phyloP scores from a whole-genome alignment of 2,113 vertebrate genomes.

The Alexandromys fortis region DNA sequence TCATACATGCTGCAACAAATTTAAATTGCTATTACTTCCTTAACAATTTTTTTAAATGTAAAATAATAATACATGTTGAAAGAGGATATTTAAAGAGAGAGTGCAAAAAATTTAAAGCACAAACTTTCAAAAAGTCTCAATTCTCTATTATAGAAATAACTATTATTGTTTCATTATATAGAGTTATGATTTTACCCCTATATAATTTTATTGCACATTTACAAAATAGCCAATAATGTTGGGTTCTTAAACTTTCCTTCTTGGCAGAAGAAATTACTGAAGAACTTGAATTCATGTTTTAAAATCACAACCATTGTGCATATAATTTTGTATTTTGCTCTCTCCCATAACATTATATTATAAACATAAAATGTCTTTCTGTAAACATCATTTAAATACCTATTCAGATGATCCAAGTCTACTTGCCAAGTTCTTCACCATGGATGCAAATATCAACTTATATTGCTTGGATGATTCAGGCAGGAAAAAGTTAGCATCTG shows the following conservation, averaged over 20 bases:
- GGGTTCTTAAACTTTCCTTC: not conserved
- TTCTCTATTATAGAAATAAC: not conserved
- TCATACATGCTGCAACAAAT: not conserved
- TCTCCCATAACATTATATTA: not conserved
- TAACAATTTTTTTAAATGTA: not conserved
- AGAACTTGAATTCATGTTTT: conserved; percentile 1
- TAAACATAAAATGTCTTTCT: conserved; percentile 44
- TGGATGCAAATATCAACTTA: conserved; percentile 50
- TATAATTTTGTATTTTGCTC: conserved; percentile 9
- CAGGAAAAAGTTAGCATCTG: conserved; percentile 32
- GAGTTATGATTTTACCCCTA: not conserved
- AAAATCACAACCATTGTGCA: not conserved
- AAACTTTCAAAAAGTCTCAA: not conserved
- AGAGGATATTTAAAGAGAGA: not conserved
- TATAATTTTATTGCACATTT: too few relatives aligned
- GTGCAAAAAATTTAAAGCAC: not conserved
- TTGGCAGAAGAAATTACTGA: not conserved
- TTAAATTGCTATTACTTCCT: not conserved
- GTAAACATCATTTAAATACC: conserved; percentile 39
- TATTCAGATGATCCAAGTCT: conserved; percentile 29
- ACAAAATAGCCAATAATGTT: not conserved
- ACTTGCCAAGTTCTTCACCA: not conserved
- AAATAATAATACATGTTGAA: not conserved
- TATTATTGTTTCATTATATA: not conserved
- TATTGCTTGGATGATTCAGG: conserved; percentile 48